Conservation (phyloP, 92 coral and sea anemone genomes). For the Metridium senile region DNA sequence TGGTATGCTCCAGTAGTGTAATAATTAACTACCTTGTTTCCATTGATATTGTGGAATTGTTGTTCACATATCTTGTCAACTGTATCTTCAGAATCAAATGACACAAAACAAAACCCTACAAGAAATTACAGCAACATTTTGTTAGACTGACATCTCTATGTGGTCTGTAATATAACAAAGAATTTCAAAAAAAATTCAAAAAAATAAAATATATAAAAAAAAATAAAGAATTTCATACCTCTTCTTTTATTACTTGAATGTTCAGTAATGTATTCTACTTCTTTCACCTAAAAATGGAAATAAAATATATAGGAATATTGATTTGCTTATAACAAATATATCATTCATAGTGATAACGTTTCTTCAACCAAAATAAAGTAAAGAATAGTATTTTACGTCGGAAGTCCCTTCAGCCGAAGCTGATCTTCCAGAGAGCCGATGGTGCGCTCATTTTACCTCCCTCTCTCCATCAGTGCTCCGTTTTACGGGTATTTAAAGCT, state of each 20-base stretch:
- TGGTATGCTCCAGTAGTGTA: too few species aligned
- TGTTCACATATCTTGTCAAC: constrained; percentile 90
- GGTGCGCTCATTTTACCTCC: too few species aligned
- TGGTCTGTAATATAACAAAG: too few species aligned
- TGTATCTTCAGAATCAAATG: constrained; percentile 93
- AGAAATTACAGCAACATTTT: constrained; percentile 13
- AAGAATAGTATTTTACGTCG: too few species aligned
- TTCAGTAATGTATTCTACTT: constrained; percentile 85
- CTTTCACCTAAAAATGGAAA: constrained; percentile 67
- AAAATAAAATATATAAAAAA: neutral
- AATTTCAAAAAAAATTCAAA: neutral
- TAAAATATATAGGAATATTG: neutral
- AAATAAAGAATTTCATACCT: constrained; percentile 40
- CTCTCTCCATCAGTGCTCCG: too few species aligned
- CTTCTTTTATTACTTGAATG: constrained; percentile 79
- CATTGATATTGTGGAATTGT: constrained; percentile 95
- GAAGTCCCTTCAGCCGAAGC: too few species aligned
- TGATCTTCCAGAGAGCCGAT: too few species aligned
- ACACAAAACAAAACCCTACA: constrained; percentile 96
- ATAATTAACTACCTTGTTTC: constrained; percentile 73
- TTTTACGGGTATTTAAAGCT: too few species aligned
- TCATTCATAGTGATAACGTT: too few species aligned
- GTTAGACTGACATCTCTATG: neutral
- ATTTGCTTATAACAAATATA: too few species aligned
- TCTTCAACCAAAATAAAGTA: too few species aligned